Conservation (phyloP, 2,888 invertebrate genomes). For the Pandemis heparana region DNA sequence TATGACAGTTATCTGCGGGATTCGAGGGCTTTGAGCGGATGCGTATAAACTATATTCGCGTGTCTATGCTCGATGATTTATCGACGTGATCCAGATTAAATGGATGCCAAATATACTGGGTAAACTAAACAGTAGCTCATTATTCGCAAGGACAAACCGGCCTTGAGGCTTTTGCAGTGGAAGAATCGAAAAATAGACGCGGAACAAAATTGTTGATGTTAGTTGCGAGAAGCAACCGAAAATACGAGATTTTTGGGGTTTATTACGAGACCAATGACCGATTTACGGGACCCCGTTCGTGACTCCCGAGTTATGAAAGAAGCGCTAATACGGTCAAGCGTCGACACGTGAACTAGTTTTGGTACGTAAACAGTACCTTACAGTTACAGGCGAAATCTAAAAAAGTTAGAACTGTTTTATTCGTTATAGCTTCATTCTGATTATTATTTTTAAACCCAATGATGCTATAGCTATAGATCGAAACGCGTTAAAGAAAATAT, state of each 20-base stretch:
- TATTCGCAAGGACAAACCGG: constrained; percentile 4
- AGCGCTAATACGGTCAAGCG: constrained; percentile 37
- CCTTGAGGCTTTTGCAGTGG: constrained; percentile 8
- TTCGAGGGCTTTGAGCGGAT: constrained; percentile 15
- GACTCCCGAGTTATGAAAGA: constrained; percentile 21
- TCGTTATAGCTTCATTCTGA: background rate
- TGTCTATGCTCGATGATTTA: constrained; percentile 16
- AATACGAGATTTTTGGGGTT: constrained; percentile 2
- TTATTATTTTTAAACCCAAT: background rate
- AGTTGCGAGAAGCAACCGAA: background rate
- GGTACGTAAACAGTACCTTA: background rate
- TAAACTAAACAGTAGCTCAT: constrained; percentile 10
- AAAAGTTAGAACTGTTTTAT: constrained; percentile 1
- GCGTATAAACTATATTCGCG: constrained; percentile 13
- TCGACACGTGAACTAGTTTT: constrained; percentile 30
- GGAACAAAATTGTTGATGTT: constrained; percentile 3
- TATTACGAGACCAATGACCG: constrained; percentile 7
- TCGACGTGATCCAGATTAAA: constrained; percentile 27
- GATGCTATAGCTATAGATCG: background rate
- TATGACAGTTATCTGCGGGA: constrained; percentile 42
- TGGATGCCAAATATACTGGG: constrained; percentile 15
- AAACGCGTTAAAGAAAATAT: background rate
- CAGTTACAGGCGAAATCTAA: constrained; percentile 13
- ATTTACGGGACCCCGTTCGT: constrained; percentile 8
- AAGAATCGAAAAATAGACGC: constrained; percentile 15